These are phyloP conservation scores for Meta bourneti DNA, from an alignment of 2,888 invertebrate species.

Conservation along the genomic window DNA sequence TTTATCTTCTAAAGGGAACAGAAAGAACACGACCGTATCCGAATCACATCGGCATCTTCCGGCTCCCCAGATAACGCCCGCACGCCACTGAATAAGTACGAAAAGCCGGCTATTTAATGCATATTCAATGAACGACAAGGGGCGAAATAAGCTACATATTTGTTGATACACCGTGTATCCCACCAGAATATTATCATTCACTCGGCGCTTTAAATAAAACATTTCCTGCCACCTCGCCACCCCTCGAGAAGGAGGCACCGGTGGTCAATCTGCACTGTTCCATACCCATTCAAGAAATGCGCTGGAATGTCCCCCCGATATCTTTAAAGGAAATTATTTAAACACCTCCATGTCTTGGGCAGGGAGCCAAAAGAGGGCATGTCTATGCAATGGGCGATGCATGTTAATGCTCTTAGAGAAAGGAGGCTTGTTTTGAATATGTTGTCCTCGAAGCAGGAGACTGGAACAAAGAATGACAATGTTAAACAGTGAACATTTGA, in stretches of 20 bases:
- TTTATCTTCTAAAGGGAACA: too few species aligned
- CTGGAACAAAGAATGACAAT: too few species aligned
- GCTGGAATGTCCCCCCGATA: not conserved
- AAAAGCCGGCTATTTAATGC: constrained; percentile 11
- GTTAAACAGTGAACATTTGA: too few species aligned
- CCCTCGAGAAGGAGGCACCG: not conserved
- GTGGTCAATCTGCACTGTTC: not conserved
- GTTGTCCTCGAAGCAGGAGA: too few species aligned
- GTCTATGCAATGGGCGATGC: not conserved
- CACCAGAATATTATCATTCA: too few species aligned
- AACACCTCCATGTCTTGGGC: not conserved
- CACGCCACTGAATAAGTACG: not conserved
- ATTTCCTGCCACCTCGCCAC: not conserved
- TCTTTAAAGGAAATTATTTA: not conserved
- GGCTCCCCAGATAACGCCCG: too few species aligned
- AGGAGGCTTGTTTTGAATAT: too few species aligned
- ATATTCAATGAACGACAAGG: constrained; percentile 25
- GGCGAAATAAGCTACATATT: not conserved
- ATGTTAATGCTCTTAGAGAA: not conserved
- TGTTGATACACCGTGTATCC: not conserved
- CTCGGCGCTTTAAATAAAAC: not conserved
- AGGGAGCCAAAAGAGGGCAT: not conserved
- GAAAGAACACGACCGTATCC: too few species aligned
- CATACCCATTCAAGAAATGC: not conserved
- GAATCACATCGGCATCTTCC: too few species aligned